Percentiles rank a stretch among this genome's conserved stretches.
phyloP scores from a whole-genome alignment of 2,888 invertebrate genomes.

The Chymomyza amoena region DNA sequence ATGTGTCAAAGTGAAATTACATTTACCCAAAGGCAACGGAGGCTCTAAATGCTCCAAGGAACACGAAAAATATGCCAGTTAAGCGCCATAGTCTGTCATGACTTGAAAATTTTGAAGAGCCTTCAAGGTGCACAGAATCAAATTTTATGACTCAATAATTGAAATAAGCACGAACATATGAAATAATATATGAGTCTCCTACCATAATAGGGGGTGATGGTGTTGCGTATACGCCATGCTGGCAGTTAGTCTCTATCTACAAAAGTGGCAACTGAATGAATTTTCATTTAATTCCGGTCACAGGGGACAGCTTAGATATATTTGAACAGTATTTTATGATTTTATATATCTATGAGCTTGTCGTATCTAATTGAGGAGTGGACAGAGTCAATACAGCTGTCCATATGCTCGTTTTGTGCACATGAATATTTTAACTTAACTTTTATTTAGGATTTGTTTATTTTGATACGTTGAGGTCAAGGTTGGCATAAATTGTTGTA shows the following conservation, averaged over 20 bases:
- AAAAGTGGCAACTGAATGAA: background rate
- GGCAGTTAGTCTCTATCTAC: background rate
- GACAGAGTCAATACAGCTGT: no score
- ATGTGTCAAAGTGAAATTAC: slow-evolving; percentile 68
- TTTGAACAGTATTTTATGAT: no score
- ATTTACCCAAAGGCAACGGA: slow-evolving; percentile 45
- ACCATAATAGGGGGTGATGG: background rate
- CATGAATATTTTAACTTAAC: no score
- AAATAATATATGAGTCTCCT: slow-evolving; percentile 28
- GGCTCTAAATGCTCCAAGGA: slow-evolving; percentile 40
- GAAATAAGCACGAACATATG: slow-evolving; percentile 56
- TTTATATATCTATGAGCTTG: no score
- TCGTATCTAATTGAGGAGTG: no score
- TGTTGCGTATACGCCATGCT: slow-evolving; percentile 43
- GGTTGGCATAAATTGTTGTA: no score
- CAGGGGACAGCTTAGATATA: background rate
- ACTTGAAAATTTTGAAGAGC: slow-evolving; percentile 49
- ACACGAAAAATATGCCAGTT: background rate
- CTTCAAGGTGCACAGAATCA: slow-evolving; percentile 55
- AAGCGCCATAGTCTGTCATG: slow-evolving; percentile 11
- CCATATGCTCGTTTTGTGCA: no score
- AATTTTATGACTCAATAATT: slow-evolving; percentile 71
- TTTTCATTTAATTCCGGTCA: background rate
- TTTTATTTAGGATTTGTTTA: no score
- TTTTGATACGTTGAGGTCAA: no score